A percentile compares a stretch with the other conserved stretches of the same genome.
phyloP scores from a whole-genome alignment of 1,140 invertebrate genomes.

The Drosophila leontia region DNA sequence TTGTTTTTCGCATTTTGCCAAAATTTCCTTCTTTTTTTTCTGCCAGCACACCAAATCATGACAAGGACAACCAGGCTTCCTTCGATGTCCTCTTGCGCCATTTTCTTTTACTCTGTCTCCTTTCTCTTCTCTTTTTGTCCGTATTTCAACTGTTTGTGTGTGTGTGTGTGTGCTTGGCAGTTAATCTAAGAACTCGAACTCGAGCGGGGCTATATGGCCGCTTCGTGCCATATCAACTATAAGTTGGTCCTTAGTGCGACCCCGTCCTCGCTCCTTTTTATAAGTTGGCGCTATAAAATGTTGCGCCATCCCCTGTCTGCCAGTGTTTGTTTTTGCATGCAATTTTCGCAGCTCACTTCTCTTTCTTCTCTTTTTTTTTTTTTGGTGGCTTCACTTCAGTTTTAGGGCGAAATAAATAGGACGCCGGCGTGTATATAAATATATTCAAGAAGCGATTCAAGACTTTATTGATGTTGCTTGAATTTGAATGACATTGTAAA shows the following conservation, averaged over 20 bases:
- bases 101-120: slow-evolving; percentile 35
- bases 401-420: slow-evolving; percentile 42
- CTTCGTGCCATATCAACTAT: slow-evolving; percentile 69
- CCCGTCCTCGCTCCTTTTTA: slow-evolving; percentile 35
- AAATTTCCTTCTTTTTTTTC: slow-evolving; percentile 37
- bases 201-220: slow-evolving; percentile 50
- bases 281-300: slow-evolving; percentile 60
- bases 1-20: slow-evolving; percentile 78
- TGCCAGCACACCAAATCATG: slow-evolving; percentile 44
- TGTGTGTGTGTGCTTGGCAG: slow-evolving; percentile 47
- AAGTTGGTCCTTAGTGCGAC: slow-evolving; percentile 39
- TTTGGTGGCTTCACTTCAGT: slow-evolving; percentile 15
- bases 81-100: slow-evolving; percentile 63
- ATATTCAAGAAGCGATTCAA: slow-evolving; percentile 66
- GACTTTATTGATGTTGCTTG: slow-evolving; percentile 78
- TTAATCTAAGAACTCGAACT: slow-evolving; percentile 70
- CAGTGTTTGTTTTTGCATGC: slow-evolving; percentile 75
- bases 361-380: background rate
- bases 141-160: background rate
- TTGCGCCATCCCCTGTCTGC: slow-evolving; percentile 49
- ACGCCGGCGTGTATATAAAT: slow-evolving; percentile 39
- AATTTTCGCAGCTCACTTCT: slow-evolving; percentile 42
- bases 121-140: slow-evolving; percentile 2
- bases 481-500: slow-evolving; percentile 81
- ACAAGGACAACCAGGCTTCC: slow-evolving; percentile 64